phyloP scores from a whole-genome alignment of 2,888 invertebrate species.

The Sphinx pinastri region DNA sequence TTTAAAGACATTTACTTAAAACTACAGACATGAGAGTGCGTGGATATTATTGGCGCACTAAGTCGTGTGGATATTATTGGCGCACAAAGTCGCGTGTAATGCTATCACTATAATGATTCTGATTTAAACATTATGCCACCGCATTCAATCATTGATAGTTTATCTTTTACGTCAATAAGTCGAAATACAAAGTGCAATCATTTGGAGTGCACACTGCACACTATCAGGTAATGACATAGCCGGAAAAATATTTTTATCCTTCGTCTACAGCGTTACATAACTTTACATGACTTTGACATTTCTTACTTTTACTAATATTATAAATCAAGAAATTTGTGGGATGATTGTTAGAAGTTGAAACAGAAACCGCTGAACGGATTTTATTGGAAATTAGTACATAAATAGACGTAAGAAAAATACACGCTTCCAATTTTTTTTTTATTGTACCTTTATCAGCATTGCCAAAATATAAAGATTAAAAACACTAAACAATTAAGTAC shows the following conservation, averaged over 20 bases:
- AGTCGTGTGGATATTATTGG: background rate
- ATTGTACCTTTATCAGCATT: no score
- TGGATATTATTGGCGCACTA: background rate
- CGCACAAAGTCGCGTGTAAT: background rate
- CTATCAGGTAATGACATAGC: constrained; percentile 2
- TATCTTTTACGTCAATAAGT: constrained; percentile 29
- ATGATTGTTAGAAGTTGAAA: no score
- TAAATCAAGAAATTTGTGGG: background rate
- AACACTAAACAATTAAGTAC: no score
- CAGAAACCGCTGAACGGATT: no score
- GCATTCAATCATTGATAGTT: constrained; percentile 27
- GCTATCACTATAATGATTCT: constrained; percentile 13
- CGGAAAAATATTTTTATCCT: constrained; percentile 2
- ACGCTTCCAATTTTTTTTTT: no score
- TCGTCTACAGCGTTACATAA: background rate
- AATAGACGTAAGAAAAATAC: no score
- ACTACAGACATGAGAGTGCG: no score
- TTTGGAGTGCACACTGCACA: background rate
- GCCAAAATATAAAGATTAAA: no score
- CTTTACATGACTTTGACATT: background rate
- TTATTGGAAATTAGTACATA: no score
- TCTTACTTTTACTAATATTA: background rate
- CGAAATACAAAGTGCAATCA: constrained; percentile 6
- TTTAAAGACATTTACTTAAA: no score
- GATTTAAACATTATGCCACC: constrained; percentile 22